phyloP scores from a whole-genome alignment of 2,888 invertebrate genomes.

The Drosophila pseudotakahashii region DNA sequence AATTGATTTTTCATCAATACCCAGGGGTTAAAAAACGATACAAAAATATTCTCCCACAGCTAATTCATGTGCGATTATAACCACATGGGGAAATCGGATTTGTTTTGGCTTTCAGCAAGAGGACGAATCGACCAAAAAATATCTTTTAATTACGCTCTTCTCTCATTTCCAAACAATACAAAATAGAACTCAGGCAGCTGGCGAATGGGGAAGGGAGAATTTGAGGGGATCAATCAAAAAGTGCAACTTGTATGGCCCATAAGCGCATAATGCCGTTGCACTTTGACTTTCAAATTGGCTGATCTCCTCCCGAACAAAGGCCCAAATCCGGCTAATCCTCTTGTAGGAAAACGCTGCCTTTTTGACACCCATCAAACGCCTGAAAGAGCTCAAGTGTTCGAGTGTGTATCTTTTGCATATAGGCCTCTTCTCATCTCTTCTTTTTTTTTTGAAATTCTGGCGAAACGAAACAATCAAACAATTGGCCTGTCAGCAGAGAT shows the following conservation, averaged over 20 bases:
- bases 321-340: constrained; percentile 74
- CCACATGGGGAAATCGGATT: constrained; percentile 48
- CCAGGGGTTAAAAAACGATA: neutral
- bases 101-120: constrained; percentile 64
- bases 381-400: constrained; percentile 61
- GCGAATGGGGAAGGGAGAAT: constrained; percentile 20
- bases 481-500: constrained; percentile 68
- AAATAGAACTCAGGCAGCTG: constrained; percentile 60
- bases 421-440: constrained; percentile 9
- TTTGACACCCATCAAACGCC: constrained; percentile 75
- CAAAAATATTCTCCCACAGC: constrained; percentile 7
- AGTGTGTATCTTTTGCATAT: constrained; percentile 68
- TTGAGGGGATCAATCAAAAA: constrained; percentile 52
- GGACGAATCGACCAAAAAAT: constrained; percentile 44
- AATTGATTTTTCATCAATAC: neutral
- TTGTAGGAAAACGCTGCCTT: constrained; percentile 68
- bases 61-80: constrained; percentile 24
- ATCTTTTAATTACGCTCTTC: constrained; percentile 65
- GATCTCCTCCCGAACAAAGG: constrained; percentile 64
- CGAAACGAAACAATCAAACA: constrained; percentile 61
- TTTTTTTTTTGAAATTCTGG: constrained; percentile 55
- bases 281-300: constrained; percentile 78
- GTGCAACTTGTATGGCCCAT: constrained; percentile 51
- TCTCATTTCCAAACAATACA: constrained; percentile 8
- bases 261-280: constrained; percentile 73